Evolutionary conservation across 53 echinoderm and acorn worm genomes (phyloP).

Genomic region (Crossaster papposus): DNA sequence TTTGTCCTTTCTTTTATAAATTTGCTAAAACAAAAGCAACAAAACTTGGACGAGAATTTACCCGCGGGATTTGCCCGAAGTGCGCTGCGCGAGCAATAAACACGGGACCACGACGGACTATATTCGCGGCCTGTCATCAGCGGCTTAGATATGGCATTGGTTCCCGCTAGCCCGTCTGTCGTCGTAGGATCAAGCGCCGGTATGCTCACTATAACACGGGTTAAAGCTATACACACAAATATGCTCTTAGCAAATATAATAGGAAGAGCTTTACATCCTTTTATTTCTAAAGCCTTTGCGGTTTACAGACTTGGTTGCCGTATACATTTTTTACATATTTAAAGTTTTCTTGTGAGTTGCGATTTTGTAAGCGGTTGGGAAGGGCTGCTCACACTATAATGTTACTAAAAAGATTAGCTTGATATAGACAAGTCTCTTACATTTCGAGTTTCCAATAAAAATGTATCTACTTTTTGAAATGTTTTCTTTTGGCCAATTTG

Average conservation of each 20-base stretch:
- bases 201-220: constrained; percentile 8
- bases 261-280: not conserved
- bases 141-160: constrained; percentile 31
- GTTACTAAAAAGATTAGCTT: too few relatives aligned
- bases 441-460: too few relatives aligned
- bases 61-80: not conserved
- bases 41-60: not conserved
- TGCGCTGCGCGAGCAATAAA: constrained; percentile 22
- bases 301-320: not conserved
- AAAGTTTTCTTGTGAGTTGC: too few relatives aligned
- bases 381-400: too few relatives aligned
- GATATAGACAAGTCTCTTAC: too few relatives aligned
- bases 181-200: not conserved
- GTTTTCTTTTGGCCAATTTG: too few relatives aligned
- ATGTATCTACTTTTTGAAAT: too few relatives aligned
- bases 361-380: too few relatives aligned
- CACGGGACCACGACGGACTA: constrained; percentile 21
- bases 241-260: constrained; percentile 13
- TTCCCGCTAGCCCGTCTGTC: constrained; percentile 21
- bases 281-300: not conserved
- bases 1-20: too few relatives aligned
- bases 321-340: not conserved
- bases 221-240: constrained; percentile 13
- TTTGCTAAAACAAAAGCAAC: not conserved
- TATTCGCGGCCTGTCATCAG: constrained; percentile 27